Percentiles rank a stretch among this genome's conserved stretches.
Conservation (phyloP, 1,140 invertebrate genomes). For the Drosophila micromelanica region DNA sequence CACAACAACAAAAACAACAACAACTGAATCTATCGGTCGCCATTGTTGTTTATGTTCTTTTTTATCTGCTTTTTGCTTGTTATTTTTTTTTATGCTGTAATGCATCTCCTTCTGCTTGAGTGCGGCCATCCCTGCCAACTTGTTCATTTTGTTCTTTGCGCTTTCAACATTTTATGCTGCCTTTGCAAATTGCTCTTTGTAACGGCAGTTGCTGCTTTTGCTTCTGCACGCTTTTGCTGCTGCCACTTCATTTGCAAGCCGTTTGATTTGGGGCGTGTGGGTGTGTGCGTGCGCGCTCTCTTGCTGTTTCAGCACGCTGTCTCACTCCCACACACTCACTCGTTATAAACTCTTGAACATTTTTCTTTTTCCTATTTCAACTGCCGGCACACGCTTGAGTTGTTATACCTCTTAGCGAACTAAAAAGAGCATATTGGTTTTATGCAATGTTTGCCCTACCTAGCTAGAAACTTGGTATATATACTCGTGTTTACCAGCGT, state of each 20-base stretch:
- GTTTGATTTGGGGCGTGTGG: conserved; percentile 8
- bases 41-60: conserved; percentile 39
- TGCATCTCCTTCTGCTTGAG: conserved; percentile 25
- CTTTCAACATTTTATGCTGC: conserved; percentile 38
- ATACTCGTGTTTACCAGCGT: too few relatives aligned
- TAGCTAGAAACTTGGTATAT: too few relatives aligned
- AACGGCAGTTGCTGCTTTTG: conserved; percentile 21
- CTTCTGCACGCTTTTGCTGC: neutral
- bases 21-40: conserved; percentile 16
- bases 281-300: conserved; percentile 16
- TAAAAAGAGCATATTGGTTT: too few relatives aligned
- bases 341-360: conserved; percentile 5
- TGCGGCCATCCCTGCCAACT: conserved; percentile 21
- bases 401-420: too few relatives aligned
- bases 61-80: conserved; percentile 19
- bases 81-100: conserved; percentile 20
- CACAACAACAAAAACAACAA: conserved; percentile 8
- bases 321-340: conserved; percentile 8
- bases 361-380: conserved; percentile 40
- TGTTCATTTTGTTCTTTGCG: conserved; percentile 42
- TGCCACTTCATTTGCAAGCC: conserved; percentile 64
- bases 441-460: too few relatives aligned
- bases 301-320: conserved; percentile 27
- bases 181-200: conserved; percentile 27
- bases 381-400: conserved; percentile 48